Evolutionary conservation across 2,113 vertebrate genomes (phyloP), one percentile per base, ranked within the genome.

Genomic region (Typhlomys cinereus): DNA sequence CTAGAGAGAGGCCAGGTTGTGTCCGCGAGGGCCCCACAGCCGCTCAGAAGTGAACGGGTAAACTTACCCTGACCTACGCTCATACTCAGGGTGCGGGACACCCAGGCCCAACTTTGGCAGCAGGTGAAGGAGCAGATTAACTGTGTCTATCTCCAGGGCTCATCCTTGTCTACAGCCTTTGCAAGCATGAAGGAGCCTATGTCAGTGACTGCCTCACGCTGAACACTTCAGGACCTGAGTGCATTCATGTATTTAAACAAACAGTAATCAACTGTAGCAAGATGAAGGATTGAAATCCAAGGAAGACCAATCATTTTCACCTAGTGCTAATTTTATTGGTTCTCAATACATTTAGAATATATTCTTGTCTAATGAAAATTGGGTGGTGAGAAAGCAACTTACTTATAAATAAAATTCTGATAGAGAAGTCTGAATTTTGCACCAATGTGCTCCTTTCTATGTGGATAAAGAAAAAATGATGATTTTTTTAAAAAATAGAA

Each of bases 371-470:
- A 27, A 29, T 29, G 44, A 85, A 88, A 31, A 48, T 7, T 18
- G n/a, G 0, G 34, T n/a, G n/a, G n/a, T n/a, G n/a, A 52, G 62
- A 64, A 23, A 41, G 39, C 46, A 69, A 64, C 39, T 9, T n/a
- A 31, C n/a, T 59, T 25, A 23, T 78, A 59, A 79, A 50, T 17
- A 83, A 81, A 86, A 2, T 34, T 89, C 50, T 44, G 8, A 50
- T 46, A 66, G 69, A 82, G 82, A 80, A n/a, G n/a, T 89, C 15
- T 82, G 18, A 85, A 44, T 89, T 89, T 91, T 64, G 8, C 15
- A 59, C 41, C 39, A 61, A 94, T 70, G 15, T 66, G 41, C 83
- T 75, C 15, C 17, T 86, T 59, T 90, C 36, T 48, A 1, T 50
- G 31, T 34, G 34, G n/a, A 46, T 23, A 59, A 59, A 25, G 25